A percentile compares a stretch with the other conserved stretches of the same genome.
phyloP scores from a whole-genome alignment of 2,797 vertebrate genomes.

The Psittacula derbiana region DNA sequence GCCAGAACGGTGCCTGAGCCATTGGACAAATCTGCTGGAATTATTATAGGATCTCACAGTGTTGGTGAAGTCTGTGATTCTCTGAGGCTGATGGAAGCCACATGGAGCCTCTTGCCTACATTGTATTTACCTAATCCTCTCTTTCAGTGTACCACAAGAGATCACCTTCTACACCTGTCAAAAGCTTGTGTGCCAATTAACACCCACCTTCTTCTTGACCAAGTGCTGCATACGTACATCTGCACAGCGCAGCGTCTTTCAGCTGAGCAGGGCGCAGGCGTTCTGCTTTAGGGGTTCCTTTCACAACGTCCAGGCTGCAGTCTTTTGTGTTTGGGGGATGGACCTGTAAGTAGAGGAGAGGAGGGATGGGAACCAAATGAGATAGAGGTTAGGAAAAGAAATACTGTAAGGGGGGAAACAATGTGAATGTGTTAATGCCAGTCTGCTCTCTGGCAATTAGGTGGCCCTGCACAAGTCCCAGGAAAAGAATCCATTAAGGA shows the following conservation, averaged over 20 bases:
- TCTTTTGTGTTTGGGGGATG: not conserved
- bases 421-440: not conserved
- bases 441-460: not conserved
- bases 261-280: not conserved
- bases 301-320: not conserved
- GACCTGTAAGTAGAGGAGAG: not conserved
- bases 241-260: fast-evolving
- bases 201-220: not conserved
- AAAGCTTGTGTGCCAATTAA: not conserved
- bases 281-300: not conserved
- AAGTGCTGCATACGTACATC: fast-evolving
- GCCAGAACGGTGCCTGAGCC: not conserved
- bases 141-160: not conserved
- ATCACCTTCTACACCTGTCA: not conserved
- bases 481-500: not conserved
- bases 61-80: not conserved
- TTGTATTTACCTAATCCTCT: not conserved
- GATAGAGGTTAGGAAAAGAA: not conserved
- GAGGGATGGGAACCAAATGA: not conserved
- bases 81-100: not conserved
- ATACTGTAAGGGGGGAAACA: fast-evolving
- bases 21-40: not conserved
- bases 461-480: fast-evolving
- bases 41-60: not conserved
- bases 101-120: not conserved